phyloP scores from a whole-genome alignment of 2,113 vertebrate species.

The Leiothrix lutea region DNA sequence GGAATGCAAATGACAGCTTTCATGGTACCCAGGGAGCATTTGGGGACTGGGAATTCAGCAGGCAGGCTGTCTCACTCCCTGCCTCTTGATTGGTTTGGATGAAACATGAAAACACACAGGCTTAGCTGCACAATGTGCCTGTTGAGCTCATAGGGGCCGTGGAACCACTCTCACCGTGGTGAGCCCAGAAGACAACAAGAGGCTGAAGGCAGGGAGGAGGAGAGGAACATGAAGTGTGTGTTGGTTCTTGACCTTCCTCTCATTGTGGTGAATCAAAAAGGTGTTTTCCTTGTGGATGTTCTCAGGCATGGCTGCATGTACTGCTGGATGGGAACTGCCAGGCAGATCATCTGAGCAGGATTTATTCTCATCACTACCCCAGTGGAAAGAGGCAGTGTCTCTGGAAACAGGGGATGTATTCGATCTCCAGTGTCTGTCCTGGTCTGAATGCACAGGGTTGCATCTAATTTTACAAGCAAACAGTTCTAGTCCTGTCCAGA shows the following conservation, averaged over 20 bases:
- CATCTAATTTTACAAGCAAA: not conserved
- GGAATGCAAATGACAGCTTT: not conserved
- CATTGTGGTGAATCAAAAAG: not conserved
- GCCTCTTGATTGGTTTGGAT: not conserved
- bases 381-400: not conserved
- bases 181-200: not conserved
- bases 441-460: not conserved
- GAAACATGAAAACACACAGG: not conserved
- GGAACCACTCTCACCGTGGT: not conserved
- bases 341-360: not conserved
- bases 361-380: rapidly evolving
- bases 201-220: not conserved
- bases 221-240: not conserved
- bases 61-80: not conserved
- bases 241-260: not conserved
- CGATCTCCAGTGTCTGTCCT: not conserved
- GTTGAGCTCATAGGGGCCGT: not conserved
- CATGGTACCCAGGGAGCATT: rapidly evolving
- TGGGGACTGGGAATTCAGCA: not conserved
- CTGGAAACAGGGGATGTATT: not conserved
- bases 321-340: not conserved
- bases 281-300: not conserved
- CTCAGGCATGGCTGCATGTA: not conserved
- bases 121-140: not conserved
- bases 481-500: not conserved